Conservation (phyloP, 2,113 vertebrate genomes). For the Oenanthe oenanthe region DNA sequence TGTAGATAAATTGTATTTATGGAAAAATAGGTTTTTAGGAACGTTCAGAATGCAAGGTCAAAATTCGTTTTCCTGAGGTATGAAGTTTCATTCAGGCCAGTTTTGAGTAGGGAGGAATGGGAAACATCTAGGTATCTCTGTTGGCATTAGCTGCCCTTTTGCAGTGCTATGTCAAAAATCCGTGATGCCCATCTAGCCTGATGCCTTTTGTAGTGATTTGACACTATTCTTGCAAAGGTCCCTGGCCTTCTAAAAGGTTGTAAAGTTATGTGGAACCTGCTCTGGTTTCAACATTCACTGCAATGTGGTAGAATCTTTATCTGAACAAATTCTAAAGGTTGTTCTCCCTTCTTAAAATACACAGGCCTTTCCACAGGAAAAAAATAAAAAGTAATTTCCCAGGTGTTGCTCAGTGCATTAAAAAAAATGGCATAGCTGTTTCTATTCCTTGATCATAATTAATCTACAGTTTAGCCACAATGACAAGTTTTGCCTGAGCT, state of each 20-base stretch:
- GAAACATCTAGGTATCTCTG: neutral
- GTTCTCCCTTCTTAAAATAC: neutral
- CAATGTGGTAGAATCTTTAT: neutral
- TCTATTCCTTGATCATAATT: neutral
- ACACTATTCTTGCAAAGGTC: neutral
- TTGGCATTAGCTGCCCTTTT: neutral
- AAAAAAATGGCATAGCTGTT: neutral
- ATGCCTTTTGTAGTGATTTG: neutral
- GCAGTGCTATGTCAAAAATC: neutral
- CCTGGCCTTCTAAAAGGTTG: neutral
- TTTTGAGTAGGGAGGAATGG: neutral
- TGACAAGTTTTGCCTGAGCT: neutral
- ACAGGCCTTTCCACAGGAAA: neutral
- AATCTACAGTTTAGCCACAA: neutral
- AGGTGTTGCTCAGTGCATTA: neutral
- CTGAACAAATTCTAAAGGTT: neutral
- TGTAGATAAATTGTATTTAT: neutral
- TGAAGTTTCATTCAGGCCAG: neutral
- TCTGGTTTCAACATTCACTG: fast-evolving
- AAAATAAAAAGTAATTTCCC: neutral
- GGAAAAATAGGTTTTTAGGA: neutral
- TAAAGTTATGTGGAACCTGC: neutral
- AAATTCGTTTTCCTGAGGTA: neutral
- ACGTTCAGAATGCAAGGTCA: neutral
- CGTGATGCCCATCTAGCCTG: neutral